These are phyloP conservation scores for Aspidapion aeneum DNA, from an alignment of 2,888 invertebrate species.

Conservation along the genomic window DNA sequence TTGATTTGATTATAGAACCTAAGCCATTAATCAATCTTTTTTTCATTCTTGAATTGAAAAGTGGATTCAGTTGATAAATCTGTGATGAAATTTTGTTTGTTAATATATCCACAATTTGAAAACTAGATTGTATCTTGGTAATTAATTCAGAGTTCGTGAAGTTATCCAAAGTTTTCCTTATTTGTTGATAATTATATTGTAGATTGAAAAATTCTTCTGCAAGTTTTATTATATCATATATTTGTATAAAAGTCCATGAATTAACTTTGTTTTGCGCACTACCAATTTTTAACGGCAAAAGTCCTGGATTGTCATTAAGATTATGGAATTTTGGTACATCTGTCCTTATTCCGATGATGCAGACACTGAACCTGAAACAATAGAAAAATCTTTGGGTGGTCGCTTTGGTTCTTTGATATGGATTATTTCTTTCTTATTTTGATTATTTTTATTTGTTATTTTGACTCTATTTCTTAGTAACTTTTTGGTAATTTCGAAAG, in stretches of 20 bases:
- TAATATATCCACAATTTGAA: constrained; percentile 7
- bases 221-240: constrained; percentile 13
- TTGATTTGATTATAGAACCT: constrained; percentile 20
- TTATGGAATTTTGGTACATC: constrained; percentile 10
- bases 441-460: constrained; percentile 9
- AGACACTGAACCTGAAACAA: constrained; percentile 15
- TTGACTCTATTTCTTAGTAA: constrained; percentile 15
- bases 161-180: background rate
- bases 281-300: constrained; percentile 17
- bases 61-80: constrained; percentile 13
- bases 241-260: constrained; percentile 19
- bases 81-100: constrained; percentile 14
- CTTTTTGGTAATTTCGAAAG: constrained; percentile 4
- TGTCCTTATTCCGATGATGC: constrained; percentile 3
- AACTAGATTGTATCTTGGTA: background rate
- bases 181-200: background rate
- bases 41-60: constrained; percentile 13
- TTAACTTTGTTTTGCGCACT: constrained; percentile 20
- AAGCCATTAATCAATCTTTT: constrained; percentile 18
- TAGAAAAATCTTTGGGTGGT: constrained; percentile 5
- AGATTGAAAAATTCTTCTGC: constrained; percentile 10
- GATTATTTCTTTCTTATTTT: constrained; percentile 14
- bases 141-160: background rate
- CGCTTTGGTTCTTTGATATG: constrained; percentile 19
- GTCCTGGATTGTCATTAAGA: constrained; percentile 12